These are phyloP conservation scores for Dendroctonus ponderosae DNA, from an alignment of 1,140 invertebrate species.

Conservation along the genomic window DNA sequence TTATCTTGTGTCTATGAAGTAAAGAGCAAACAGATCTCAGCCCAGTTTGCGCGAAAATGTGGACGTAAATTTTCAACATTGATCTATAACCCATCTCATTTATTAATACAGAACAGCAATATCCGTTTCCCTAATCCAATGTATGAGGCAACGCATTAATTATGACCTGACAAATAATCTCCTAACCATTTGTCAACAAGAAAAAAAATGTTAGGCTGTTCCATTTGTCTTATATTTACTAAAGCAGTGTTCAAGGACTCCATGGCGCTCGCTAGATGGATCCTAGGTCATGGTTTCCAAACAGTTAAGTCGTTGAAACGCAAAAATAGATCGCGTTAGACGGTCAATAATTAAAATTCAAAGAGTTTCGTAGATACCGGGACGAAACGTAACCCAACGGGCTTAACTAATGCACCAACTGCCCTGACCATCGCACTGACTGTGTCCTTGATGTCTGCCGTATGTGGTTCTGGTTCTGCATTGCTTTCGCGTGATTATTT, in stretches of 20 bases:
- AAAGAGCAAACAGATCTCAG: too few relatives aligned
- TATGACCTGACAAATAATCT: too few relatives aligned
- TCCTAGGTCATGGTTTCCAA: constrained; percentile 27
- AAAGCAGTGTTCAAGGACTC: constrained; percentile 2
- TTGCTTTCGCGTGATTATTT: constrained; percentile 28
- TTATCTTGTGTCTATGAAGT: too few relatives aligned
- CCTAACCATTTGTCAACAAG: too few relatives aligned
- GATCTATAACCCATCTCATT: too few relatives aligned
- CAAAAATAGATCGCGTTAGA: constrained; percentile 31
- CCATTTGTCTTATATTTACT: not conserved
- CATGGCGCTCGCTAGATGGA: constrained; percentile 1
- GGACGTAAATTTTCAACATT: too few relatives aligned
- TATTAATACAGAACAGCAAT: too few relatives aligned
- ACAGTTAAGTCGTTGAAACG: constrained; percentile 16
- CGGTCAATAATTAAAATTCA: constrained; percentile 29
- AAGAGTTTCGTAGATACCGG: constrained; percentile 26
- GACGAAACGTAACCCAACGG: constrained; percentile 8
- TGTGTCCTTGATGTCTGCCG: constrained; percentile 24
- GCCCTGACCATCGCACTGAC: constrained; percentile 29
- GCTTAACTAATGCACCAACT: constrained; percentile 9
- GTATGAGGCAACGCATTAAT: too few relatives aligned
- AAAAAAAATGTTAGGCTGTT: not conserved
- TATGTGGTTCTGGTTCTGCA: constrained; percentile 26
- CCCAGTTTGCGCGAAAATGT: too few relatives aligned
- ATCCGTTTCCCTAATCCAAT: too few relatives aligned